These are phyloP conservation scores for Meloidogyne exigua DNA, from an alignment of 1,140 invertebrate species.

Conservation along the genomic window DNA sequence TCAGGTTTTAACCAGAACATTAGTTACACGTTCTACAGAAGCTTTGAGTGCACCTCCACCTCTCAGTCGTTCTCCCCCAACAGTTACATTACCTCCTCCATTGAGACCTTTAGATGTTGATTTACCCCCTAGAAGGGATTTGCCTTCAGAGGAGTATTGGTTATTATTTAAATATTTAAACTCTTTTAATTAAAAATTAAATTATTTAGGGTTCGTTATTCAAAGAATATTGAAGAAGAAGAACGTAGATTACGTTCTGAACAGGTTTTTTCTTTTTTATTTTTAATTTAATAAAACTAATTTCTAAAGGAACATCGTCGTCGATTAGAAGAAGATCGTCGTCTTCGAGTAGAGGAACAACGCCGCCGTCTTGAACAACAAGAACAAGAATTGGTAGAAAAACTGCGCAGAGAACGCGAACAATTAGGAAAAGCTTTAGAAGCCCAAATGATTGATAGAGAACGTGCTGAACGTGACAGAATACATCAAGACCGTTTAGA, in stretches of 20 bases:
- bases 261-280: conserved; percentile 28
- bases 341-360: conserved; percentile 51
- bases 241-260: conserved; percentile 56
- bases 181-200: not conserved
- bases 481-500: conserved; percentile 32
- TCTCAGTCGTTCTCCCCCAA: conserved; percentile 51
- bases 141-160: conserved; percentile 54
- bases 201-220: conserved; percentile 37
- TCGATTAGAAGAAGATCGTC: conserved; percentile 58
- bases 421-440: conserved; percentile 48
- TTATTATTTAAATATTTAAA: not conserved
- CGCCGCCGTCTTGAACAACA: conserved; percentile 49
- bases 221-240: conserved; percentile 58
- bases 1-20: conserved; percentile 58
- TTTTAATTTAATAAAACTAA: conserved; percentile 1
- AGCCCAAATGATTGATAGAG: conserved; percentile 30
- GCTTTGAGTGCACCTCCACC: conserved; percentile 46
- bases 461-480: conserved; percentile 39
- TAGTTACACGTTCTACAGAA: conserved; percentile 62
- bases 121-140: conserved; percentile 45
- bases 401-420: conserved; percentile 51
- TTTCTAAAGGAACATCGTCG: conserved; percentile 37
- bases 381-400: conserved; percentile 52
- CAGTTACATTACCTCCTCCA: conserved; percentile 29
- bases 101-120: conserved; percentile 14